These are phyloP conservation scores for Nephrotoma appendiculata DNA, from an alignment of 2,888 invertebrate genomes.

Conservation along the genomic window DNA sequence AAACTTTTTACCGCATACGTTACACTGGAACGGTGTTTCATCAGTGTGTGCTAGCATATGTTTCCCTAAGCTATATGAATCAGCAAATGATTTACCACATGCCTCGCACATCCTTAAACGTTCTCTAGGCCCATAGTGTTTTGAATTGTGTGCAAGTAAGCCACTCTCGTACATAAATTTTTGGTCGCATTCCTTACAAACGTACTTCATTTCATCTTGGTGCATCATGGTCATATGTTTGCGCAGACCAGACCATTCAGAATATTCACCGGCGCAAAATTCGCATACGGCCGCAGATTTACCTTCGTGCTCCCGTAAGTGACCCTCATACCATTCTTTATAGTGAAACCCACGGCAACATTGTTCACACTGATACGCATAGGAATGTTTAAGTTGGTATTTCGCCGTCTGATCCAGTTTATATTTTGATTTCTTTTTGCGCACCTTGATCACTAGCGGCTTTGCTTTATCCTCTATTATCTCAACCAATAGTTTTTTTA, in stretches of 20 bases:
- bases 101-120: background rate
- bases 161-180: conserved; percentile 2
- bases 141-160: background rate
- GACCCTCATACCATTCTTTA: background rate
- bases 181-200: conserved; percentile 1
- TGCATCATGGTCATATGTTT: background rate
- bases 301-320: conserved; percentile 1
- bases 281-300: conserved; percentile 4
- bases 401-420: background rate
- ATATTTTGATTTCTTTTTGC: background rate
- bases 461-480: background rate
- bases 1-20: background rate
- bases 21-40: background rate
- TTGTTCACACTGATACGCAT: background rate
- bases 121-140: background rate
- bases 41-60: background rate
- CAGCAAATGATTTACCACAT: background rate
- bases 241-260: background rate
- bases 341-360: conserved; percentile 1
- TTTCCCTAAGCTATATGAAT: background rate
- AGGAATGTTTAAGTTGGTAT: background rate
- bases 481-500: background rate
- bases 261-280: background rate
- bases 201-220: conserved; percentile 2
- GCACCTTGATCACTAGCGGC: background rate